These are phyloP conservation scores for Papilio dardanus DNA, from an alignment of 1,140 invertebrate genomes.

Conservation along the genomic window DNA sequence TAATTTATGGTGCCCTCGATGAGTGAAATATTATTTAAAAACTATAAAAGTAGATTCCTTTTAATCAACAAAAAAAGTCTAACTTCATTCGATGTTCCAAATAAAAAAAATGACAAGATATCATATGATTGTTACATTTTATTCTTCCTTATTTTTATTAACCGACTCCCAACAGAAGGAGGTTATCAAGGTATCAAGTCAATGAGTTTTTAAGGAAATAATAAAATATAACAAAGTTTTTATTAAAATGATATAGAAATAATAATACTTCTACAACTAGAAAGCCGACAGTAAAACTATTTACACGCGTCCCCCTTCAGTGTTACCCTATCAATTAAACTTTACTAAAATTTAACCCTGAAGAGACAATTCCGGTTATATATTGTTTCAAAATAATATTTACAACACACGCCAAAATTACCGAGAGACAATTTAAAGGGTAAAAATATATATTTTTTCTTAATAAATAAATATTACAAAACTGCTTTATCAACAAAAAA, in stretches of 20 bases:
- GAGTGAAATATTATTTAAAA: constrained; percentile 50
- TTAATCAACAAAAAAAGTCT: constrained; percentile 34
- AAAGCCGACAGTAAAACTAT: constrained; percentile 59
- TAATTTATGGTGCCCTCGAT: constrained; percentile 55
- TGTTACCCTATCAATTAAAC: constrained; percentile 43
- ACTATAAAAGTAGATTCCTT: constrained; percentile 45
- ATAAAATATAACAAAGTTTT: constrained; percentile 38
- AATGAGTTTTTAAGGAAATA: neutral
- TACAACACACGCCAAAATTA: constrained; percentile 55
- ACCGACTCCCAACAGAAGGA: no score
- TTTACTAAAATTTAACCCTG: constrained; percentile 50
- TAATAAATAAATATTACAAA: constrained; percentile 57
- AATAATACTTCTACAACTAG: constrained; percentile 34
- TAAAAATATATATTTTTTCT: constrained; percentile 46
- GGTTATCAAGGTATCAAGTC: no score
- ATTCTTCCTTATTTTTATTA: neutral
- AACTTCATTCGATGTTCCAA: constrained; percentile 38
- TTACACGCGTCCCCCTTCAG: constrained; percentile 66
- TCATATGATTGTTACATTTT: constrained; percentile 28
- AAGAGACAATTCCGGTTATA: constrained; percentile 74
- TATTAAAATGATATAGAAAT: constrained; percentile 41
- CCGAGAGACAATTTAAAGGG: constrained; percentile 44
- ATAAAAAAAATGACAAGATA: constrained; percentile 41
- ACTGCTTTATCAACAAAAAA: constrained; percentile 57
- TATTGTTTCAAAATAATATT: constrained; percentile 58